Evolutionary conservation across 2,797 vertebrate genomes (phyloP).

Genomic region (Peromyscus attwateri): DNA sequence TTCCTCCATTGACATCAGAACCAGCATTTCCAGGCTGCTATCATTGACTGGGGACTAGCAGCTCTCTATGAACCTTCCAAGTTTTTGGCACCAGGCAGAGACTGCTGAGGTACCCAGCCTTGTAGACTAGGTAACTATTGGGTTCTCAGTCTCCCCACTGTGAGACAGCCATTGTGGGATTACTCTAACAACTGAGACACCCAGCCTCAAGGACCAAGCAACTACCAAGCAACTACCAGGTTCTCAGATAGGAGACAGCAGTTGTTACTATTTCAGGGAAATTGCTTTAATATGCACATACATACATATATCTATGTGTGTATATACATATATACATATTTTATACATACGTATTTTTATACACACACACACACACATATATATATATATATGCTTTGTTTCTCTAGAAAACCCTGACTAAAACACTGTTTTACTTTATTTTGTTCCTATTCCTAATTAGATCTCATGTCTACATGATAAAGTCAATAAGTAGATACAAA

Average conservation of each 20-base stretch:
- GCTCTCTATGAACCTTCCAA: neutral
- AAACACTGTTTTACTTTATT: conserved; percentile 21
- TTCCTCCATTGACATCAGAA: no score
- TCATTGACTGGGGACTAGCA: neutral
- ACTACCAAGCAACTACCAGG: neutral
- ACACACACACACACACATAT: neutral
- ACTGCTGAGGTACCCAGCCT: neutral
- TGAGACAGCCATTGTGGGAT: neutral
- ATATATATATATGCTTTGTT: neutral
- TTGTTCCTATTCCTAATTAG: neutral
- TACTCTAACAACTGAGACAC: neutral
- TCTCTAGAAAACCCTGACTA: neutral
- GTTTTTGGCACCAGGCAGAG: neutral
- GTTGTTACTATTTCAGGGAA: neutral
- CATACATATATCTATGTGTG: neutral
- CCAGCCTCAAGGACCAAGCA: neutral
- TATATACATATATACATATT: neutral
- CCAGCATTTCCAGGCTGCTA: neutral
- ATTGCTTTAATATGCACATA: neutral
- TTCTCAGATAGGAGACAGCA: neutral
- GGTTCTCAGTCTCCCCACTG: neutral
- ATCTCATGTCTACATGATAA: neutral
- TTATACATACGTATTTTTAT: neutral
- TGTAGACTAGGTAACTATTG: neutral
- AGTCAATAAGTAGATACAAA: neutral